Conservation (phyloP, 2,888 invertebrate species). For the Cinara cedri region DNA sequence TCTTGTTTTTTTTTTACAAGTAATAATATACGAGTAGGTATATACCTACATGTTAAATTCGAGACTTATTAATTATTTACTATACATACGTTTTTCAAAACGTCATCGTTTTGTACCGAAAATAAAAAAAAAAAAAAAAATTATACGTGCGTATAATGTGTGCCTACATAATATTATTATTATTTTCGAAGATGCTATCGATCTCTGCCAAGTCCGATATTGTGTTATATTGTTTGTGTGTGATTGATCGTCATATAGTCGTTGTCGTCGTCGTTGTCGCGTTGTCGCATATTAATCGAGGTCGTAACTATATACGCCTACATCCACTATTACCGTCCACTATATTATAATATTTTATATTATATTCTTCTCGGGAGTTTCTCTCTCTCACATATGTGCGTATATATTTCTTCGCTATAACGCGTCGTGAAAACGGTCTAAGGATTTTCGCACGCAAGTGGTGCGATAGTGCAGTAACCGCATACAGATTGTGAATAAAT, state of each 20-base stretch:
- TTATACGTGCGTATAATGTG: neutral
- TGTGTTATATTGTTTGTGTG: constrained; percentile 10
- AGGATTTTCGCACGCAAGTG: neutral
- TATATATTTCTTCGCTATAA: neutral
- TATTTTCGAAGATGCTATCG: neutral
- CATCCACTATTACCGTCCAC: neutral
- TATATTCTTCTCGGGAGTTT: neutral
- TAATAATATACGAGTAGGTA: neutral
- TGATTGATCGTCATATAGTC: constrained; percentile 33
- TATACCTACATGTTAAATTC: no score
- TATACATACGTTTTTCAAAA: neutral
- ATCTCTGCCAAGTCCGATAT: constrained; percentile 45
- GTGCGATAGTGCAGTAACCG: no score
- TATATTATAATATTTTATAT: neutral
- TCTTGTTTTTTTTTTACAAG: neutral
- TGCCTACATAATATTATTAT: neutral
- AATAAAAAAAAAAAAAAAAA: no score
- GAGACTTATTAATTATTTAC: constrained; percentile 21
- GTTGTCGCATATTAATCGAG: constrained; percentile 46
- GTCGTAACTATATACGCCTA: constrained; percentile 34
- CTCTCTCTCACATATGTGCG: neutral
- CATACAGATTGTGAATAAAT: no score
- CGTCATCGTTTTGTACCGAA: neutral
- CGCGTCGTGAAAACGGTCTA: neutral
- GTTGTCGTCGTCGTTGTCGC: constrained; percentile 10